These are phyloP conservation scores for Dermatophagoides farinae DNA, from an alignment of 1,140 invertebrate genomes.

Conservation along the genomic window DNA sequence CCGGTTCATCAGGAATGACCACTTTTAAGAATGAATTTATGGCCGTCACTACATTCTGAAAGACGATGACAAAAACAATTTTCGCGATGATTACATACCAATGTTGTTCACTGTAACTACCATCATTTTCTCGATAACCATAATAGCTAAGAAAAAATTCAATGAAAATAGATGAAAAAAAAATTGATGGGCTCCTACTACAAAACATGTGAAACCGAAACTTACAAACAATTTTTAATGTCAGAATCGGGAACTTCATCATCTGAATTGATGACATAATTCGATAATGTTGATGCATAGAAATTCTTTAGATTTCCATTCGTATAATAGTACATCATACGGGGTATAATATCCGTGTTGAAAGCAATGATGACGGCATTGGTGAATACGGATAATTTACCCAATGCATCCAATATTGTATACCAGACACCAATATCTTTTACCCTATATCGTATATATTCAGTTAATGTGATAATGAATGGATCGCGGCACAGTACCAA, in stretches of 20 bases:
- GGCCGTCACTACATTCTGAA: conserved; percentile 68
- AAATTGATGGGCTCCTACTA: too few species aligned
- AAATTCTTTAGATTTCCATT: conserved; percentile 50
- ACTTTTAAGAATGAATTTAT: conserved; percentile 60
- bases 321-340: conserved; percentile 53
- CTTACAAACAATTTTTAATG: background rate
- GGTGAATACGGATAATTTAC: conserved; percentile 71
- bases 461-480: background rate
- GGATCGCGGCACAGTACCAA: background rate
- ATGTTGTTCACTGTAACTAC: conserved; percentile 45
- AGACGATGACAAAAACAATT: conserved; percentile 70
- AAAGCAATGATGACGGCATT: conserved; percentile 98
- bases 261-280: conserved; percentile 37
- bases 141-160: background rate
- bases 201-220: too few species aligned
- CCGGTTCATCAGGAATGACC: conserved; percentile 65
- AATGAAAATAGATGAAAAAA: background rate
- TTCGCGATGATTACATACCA: conserved; percentile 79
- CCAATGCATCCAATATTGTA: conserved; percentile 64
- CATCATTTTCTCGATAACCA: background rate
- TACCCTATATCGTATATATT: conserved; percentile 14
- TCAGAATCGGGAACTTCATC: background rate
- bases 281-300: conserved; percentile 56
- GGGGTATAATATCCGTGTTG: conserved; percentile 88
- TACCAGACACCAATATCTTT: conserved; percentile 48